Evolutionary conservation across 2,797 vertebrate species (phyloP), one percentile per base, ranked within the genome.

Genomic region (Pempheris klunzingeri): DNA sequence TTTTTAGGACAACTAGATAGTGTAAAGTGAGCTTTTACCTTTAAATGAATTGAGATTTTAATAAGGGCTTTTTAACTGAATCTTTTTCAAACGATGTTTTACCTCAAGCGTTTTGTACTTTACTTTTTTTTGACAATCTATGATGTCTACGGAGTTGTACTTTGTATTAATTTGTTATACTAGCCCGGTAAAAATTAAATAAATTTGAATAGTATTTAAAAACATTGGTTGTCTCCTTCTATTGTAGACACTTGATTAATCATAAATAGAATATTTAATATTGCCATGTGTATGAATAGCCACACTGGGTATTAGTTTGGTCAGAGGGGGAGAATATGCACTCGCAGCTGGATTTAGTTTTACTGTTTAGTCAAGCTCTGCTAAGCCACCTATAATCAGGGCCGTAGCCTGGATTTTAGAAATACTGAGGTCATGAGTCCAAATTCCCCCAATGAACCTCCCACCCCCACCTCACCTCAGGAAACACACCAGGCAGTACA

Each of bases 141-240:
- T 92, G 87, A 93, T 90, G 90, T 93, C 88, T 88, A 85, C 41
- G 79, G 87, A 77, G 90, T 93, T 92, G 93, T 92, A 91, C 92
- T 93, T 91, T 91, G 90, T 93, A 93, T 94, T 93, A 71, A 93
- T 94, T 93, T 94, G 93, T 94, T 90, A 92, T 93, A 94, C 91
- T 86, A 87, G 91, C 90, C 88, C 91, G 85, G 69, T 91, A 87
- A 91, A 90, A 82, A 87, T 70, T 71, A 79, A 89, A 88, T 87
- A 81, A 50, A 90, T 90, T 91, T 90, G 72, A 85, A 81, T 80
- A 87, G 86, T 82, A 84, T 80, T 78, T 65, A 80, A 90, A 78
- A 82, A 49, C 15, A 9, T 39, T 22, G 28, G 17, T 53, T 73
- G 62, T 60, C 2, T 61, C 4, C 2, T 67, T 78, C n/a, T 79